Conservation (phyloP, 2,888 invertebrate species). For the Pilophorus perplexus region DNA sequence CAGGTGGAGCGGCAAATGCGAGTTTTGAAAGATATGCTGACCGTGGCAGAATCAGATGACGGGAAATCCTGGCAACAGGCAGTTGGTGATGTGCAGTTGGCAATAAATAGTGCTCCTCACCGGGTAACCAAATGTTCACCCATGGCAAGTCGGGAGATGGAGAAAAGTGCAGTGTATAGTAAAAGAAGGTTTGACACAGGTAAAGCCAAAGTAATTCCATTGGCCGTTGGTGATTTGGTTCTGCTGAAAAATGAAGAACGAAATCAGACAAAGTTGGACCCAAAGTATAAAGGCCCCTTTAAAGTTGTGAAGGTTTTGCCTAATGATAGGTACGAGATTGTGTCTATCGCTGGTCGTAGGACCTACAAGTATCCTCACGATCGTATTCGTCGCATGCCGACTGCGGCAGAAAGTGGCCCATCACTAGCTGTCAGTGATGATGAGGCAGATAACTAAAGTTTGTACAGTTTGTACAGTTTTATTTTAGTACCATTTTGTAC, state of each 20-base stretch:
- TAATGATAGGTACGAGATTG: neutral
- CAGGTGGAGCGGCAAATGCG: conserved; percentile 14
- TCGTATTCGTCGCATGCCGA: neutral
- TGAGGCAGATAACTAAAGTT: neutral
- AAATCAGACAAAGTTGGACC: conserved; percentile 2
- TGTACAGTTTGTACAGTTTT: neutral
- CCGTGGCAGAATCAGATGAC: conserved; percentile 17
- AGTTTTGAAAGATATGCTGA: conserved; percentile 19
- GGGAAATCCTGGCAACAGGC: conserved; percentile 41
- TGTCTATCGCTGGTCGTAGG: neutral
- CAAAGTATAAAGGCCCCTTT: conserved; percentile 14
- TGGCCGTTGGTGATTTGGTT: conserved; percentile 5
- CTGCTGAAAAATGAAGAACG: conserved; percentile 10
- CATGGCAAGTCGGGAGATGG: no score
- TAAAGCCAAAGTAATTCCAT: conserved; percentile 3
- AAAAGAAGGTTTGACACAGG: no score
- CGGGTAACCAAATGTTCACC: conserved; percentile 27
- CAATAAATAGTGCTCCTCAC: conserved; percentile 23
- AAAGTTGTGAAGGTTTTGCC: neutral
- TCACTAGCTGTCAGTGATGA: neutral
- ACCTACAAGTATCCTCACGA: conserved; percentile 12
- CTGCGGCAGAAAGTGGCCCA: neutral
- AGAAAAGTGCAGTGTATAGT: no score
- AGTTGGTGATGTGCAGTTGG: conserved; percentile 44
- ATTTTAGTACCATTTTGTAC: neutral